Conservation (phyloP, 2,888 invertebrate species). For the Catocala sponsa region DNA sequence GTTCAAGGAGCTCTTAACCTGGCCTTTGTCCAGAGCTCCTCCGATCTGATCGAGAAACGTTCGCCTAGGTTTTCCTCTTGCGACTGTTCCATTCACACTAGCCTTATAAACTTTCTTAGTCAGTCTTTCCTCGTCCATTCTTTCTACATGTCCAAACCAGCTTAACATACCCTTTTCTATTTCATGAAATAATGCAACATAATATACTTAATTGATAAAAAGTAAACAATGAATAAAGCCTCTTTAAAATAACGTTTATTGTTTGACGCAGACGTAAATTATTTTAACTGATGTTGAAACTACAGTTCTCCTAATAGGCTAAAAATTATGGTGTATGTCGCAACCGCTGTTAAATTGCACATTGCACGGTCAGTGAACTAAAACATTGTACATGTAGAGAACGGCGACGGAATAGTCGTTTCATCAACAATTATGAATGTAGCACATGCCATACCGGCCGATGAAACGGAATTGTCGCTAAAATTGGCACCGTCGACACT, state of each 20-base stretch:
- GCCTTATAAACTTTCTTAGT: too few relatives aligned
- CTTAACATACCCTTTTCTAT: too few relatives aligned
- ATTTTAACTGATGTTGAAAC: slow-evolving; percentile 25
- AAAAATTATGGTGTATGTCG: slow-evolving; percentile 53
- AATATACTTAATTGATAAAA: too few relatives aligned
- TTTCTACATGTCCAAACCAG: too few relatives aligned
- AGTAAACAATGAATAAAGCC: background rate
- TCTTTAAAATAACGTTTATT: background rate
- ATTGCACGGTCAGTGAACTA: slow-evolving; percentile 73
- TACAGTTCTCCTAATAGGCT: slow-evolving; percentile 41
- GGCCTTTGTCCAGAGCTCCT: too few relatives aligned
- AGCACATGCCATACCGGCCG: slow-evolving; percentile 59
- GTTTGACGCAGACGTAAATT: slow-evolving; percentile 14
- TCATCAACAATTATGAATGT: slow-evolving; percentile 63
- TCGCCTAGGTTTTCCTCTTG: too few relatives aligned
- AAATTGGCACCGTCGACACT: slow-evolving; percentile 61
- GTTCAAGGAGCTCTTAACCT: too few relatives aligned
- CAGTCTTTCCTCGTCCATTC: too few relatives aligned
- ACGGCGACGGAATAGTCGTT: slow-evolving; percentile 34
- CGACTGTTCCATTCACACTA: too few relatives aligned
- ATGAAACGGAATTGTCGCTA: slow-evolving; percentile 58
- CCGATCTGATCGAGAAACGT: too few relatives aligned
- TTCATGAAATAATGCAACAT: too few relatives aligned
- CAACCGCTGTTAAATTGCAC: slow-evolving; percentile 67
- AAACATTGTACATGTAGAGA: slow-evolving; percentile 64